These are phyloP conservation scores for Nomada fucata DNA, from an alignment of 2,888 invertebrate genomes.

Conservation along the genomic window DNA sequence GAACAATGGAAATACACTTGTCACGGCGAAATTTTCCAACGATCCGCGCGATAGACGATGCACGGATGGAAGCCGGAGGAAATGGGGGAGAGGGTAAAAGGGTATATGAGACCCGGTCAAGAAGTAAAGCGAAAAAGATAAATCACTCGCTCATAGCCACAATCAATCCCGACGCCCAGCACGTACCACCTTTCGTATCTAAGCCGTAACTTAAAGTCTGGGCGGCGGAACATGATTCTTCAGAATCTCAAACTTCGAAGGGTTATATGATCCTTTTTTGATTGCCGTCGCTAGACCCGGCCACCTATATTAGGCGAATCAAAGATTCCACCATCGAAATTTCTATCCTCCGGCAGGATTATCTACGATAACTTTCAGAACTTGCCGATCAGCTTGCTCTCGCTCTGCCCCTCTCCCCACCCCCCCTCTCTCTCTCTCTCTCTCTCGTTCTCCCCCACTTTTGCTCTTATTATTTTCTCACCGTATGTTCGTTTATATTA, in stretches of 20 bases:
- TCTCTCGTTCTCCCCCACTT: background rate
- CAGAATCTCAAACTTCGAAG: constrained; percentile 49
- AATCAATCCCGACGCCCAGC: constrained; percentile 62
- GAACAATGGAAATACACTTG: constrained; percentile 20
- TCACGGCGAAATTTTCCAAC: constrained; percentile 19
- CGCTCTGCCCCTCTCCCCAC: too few species aligned
- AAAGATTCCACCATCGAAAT: constrained; percentile 30
- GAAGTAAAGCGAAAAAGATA: constrained; percentile 54
- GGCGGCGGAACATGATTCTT: constrained; percentile 46
- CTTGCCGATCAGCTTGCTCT: constrained; percentile 30
- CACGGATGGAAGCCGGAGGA: background rate
- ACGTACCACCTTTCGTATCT: constrained; percentile 55
- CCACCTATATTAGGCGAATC: constrained; percentile 50
- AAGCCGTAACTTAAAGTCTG: constrained; percentile 73
- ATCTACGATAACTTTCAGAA: constrained; percentile 29
- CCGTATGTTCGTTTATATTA: constrained; percentile 33
- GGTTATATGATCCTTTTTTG: constrained; percentile 76
- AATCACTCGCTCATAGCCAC: constrained; percentile 62
- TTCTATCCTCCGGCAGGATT: constrained; percentile 35
- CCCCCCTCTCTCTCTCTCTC: background rate
- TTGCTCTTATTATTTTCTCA: constrained; percentile 17
- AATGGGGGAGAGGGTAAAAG: background rate
- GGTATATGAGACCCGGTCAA: background rate
- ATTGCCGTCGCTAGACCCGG: constrained; percentile 64
- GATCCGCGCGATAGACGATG: constrained; percentile 13